These are phyloP conservation scores for Balearica regulorum DNA, from an alignment of 2,797 vertebrate species.

Conservation along the genomic window DNA sequence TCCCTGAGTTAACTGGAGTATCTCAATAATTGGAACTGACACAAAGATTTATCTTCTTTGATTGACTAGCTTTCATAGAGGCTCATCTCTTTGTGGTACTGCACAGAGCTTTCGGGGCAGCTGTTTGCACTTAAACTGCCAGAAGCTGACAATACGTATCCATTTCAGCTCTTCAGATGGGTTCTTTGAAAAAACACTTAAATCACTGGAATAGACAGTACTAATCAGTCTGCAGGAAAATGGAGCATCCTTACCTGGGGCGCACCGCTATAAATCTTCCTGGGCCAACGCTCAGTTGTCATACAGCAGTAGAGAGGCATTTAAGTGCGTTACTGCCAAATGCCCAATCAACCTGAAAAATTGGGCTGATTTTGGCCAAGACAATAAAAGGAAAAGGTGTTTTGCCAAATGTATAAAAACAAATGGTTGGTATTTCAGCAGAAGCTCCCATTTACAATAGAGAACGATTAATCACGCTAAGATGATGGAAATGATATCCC, in stretches of 20 bases:
- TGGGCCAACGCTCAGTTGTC: not conserved
- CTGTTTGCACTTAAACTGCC: constrained; percentile 65
- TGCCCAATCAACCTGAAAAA: constrained; percentile 42
- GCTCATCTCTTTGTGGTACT: constrained; percentile 47
- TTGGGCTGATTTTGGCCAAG: constrained; percentile 5
- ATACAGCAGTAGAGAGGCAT: not conserved
- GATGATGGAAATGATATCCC: not conserved
- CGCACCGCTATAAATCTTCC: constrained; percentile 36
- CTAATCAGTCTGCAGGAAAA: constrained; percentile 58
- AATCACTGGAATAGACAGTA: constrained; percentile 31
- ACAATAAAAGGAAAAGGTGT: constrained; percentile 17
- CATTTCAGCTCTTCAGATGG: constrained; percentile 38
- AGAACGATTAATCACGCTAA: not conserved
- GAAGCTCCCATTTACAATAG: not conserved
- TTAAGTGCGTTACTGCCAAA: constrained; percentile 43
- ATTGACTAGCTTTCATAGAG: constrained; percentile 50
- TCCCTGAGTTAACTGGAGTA: constrained; percentile 31
- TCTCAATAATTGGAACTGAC: constrained; percentile 53
- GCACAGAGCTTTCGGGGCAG: constrained; percentile 43
- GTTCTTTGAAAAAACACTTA: constrained; percentile 57
- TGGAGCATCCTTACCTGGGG: constrained; percentile 47
- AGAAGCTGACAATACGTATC: constrained; percentile 60
- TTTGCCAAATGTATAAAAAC: not conserved
- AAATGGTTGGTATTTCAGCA: not conserved
- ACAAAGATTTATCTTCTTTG: constrained; percentile 56